Conservation (phyloP, 2,888 invertebrate species). For the Diaperis boleti region DNA sequence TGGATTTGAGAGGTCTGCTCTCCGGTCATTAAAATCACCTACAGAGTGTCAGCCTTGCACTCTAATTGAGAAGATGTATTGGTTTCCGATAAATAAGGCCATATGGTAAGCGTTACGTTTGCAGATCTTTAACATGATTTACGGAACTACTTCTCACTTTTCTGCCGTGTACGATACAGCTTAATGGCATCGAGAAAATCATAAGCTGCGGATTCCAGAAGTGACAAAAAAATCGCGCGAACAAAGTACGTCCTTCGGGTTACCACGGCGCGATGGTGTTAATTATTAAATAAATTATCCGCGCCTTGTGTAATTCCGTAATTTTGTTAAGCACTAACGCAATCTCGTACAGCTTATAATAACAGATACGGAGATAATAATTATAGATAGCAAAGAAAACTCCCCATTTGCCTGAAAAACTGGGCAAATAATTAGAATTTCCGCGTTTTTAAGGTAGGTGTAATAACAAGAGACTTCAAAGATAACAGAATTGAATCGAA, state of each 20-base stretch:
- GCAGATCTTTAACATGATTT: slow-evolving; percentile 50
- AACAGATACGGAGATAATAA: slow-evolving; percentile 8
- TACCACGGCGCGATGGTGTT: slow-evolving; percentile 3
- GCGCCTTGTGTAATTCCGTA: slow-evolving; percentile 3
- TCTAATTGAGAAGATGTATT: slow-evolving; percentile 47
- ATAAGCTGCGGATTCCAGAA: slow-evolving; percentile 15
- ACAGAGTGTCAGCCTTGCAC: slow-evolving; percentile 30
- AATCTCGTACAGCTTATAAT: slow-evolving; percentile 7
- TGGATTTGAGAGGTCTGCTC: slow-evolving; percentile 29
- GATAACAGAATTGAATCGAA: not conserved
- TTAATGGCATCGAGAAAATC: slow-evolving; percentile 30
- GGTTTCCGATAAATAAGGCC: slow-evolving; percentile 53
- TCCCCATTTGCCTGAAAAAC: not conserved
- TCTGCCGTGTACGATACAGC: slow-evolving; percentile 30
- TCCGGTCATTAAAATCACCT: slow-evolving; percentile 39
- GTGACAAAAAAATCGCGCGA: too few relatives aligned
- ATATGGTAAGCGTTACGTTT: slow-evolving; percentile 53
- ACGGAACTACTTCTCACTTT: slow-evolving; percentile 48
- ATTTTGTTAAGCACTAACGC: slow-evolving; percentile 1
- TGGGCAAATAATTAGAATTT: slow-evolving; percentile 8
- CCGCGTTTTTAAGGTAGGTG: not conserved
- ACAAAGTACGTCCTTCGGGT: too few relatives aligned
- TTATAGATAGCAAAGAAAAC: slow-evolving; percentile 8
- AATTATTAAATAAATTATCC: slow-evolving; percentile 7
- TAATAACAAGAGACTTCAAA: not conserved